A percentile compares a stretch with the other conserved stretches of the same genome.
Evolutionary conservation across 2,113 vertebrate species (phyloP).

Genomic region (Hemiprocne comata): DNA sequence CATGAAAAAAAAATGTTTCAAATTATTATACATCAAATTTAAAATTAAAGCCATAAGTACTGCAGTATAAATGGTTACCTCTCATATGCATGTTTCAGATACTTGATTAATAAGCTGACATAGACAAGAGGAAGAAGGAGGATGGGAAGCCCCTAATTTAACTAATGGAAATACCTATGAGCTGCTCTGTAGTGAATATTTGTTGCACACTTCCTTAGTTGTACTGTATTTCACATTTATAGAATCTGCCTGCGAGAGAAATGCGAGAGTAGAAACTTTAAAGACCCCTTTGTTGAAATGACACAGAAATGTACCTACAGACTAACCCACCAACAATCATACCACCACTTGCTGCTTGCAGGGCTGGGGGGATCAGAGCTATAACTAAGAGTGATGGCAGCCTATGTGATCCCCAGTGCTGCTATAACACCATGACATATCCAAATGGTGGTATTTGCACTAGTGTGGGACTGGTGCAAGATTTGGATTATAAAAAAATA

Average conservation of each 20-base stretch:
- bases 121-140: neutral
- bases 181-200: neutral
- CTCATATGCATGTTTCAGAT: neutral
- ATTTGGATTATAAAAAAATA: neutral
- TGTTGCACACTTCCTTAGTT: neutral
- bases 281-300: neutral
- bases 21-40: constrained; percentile 50
- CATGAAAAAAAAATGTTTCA: constrained; percentile 54
- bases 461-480: neutral
- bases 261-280: neutral
- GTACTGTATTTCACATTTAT: neutral
- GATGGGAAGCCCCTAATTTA: neutral
- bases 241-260: neutral
- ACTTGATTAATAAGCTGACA: neutral
- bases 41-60: constrained; percentile 32
- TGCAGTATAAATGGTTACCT: constrained; percentile 43
- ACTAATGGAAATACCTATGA: neutral
- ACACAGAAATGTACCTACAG: neutral
- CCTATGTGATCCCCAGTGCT: neutral
- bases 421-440: neutral
- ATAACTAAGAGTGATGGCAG: neutral
- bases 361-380: neutral
- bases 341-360: neutral
- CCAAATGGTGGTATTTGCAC: neutral
- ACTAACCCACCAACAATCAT: neutral